Percentiles rank a stretch among this genome's conserved stretches.
phyloP scores from a whole-genome alignment of 2,113 vertebrate species.

The Delphinus delphis region DNA sequence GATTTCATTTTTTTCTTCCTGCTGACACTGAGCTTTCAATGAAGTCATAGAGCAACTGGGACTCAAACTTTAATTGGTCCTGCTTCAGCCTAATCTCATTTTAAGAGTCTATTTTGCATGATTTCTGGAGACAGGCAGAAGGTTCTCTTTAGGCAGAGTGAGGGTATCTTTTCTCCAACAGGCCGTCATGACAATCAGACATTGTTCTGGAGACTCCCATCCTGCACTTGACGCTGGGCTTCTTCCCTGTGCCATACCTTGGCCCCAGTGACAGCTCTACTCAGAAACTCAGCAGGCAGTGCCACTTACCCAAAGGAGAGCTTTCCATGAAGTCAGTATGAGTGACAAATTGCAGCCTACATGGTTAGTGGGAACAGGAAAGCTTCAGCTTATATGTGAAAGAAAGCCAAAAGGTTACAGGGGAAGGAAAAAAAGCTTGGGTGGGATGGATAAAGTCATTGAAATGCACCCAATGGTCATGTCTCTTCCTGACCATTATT shows the following conservation, averaged over 20 bases:
- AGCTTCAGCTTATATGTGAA: slow-evolving; percentile 37
- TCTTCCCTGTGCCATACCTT: neutral
- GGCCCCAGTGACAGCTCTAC: neutral
- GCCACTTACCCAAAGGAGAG: neutral
- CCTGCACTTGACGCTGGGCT: neutral
- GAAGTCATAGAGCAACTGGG: slow-evolving; percentile 60
- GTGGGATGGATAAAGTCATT: slow-evolving; percentile 77
- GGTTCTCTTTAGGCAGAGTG: slow-evolving; percentile 39
- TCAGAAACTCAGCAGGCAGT: neutral
- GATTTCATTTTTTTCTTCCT: slow-evolving; percentile 68
- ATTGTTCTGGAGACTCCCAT: neutral
- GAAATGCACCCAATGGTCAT: slow-evolving; percentile 51
- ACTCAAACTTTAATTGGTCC: slow-evolving; percentile 41
- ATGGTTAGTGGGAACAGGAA: slow-evolving; percentile 58
- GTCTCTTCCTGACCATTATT: neutral
- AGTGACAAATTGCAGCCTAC: slow-evolving; percentile 32
- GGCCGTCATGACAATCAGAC: neutral
- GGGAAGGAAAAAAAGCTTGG: neutral
- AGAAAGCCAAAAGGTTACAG: slow-evolving; percentile 66
- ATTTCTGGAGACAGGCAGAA: slow-evolving; percentile 51
- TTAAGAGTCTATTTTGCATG: slow-evolving; percentile 62
- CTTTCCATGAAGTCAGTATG: neutral
- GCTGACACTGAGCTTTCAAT: slow-evolving; percentile 67
- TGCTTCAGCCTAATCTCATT: slow-evolving; percentile 58
- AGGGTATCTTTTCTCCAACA: slow-evolving; percentile 14